Evolutionary conservation across 2,113 vertebrate species (phyloP).

Genomic region (Poeciliopsis prolifica): DNA sequence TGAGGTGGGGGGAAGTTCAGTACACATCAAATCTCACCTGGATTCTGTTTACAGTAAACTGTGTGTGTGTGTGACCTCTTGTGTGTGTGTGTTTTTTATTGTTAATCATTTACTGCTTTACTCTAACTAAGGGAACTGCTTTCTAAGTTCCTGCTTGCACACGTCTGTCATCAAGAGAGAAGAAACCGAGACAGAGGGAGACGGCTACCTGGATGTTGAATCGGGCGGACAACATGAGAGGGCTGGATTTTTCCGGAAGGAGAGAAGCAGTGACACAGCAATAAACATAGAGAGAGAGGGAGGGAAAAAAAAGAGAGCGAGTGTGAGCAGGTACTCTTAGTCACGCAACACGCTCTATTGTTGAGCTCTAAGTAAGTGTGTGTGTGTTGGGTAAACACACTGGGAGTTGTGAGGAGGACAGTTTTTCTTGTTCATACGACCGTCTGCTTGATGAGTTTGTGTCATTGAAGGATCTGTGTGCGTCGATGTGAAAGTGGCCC

Average conservation of each 20-base stretch:
- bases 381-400: conserved; percentile 62
- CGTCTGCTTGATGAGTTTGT: conserved; percentile 13
- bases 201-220: conserved; percentile 48
- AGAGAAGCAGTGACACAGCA: conserved; percentile 61
- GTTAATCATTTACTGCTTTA: not conserved
- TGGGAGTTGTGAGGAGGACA: conserved; percentile 39
- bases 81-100: not conserved
- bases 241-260: conserved; percentile 49
- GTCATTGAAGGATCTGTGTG: not conserved
- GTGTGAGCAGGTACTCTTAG: conserved; percentile 26
- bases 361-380: conserved; percentile 11
- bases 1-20: conserved; percentile 29
- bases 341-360: conserved; percentile 46
- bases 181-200: conserved; percentile 11
- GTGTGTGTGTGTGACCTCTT: not conserved
- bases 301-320: not conserved
- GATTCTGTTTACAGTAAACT: conserved; percentile 20
- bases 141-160: not conserved
- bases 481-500: not conserved
- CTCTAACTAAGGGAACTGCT: not conserved
- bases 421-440: conserved; percentile 20
- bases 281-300: not conserved
- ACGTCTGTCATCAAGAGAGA: conserved; percentile 5
- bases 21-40: not conserved
- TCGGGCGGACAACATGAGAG: conserved; percentile 52